These are phyloP conservation scores for Chaetodon trifasciatus DNA, from an alignment of 2,797 vertebrate species.

Conservation along the genomic window DNA sequence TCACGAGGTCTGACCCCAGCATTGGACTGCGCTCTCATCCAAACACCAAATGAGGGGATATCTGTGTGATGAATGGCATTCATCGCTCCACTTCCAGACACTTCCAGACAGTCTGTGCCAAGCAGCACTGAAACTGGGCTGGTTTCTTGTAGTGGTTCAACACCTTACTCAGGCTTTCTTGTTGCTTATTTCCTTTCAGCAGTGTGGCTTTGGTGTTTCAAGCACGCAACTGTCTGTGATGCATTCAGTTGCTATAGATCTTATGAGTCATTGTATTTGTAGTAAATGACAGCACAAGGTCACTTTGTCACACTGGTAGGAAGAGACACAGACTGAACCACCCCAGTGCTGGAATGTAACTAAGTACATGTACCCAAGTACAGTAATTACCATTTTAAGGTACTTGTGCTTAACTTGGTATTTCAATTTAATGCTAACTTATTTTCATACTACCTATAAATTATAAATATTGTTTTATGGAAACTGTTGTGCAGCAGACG, in stretches of 20 bases:
- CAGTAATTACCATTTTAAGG: not conserved
- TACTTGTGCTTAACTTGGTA: not conserved
- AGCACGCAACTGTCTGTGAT: not conserved
- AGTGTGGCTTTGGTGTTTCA: not conserved
- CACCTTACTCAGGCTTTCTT: not conserved
- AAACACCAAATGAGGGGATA: conserved; percentile 8
- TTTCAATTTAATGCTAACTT: not conserved
- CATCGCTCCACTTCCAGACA: not conserved
- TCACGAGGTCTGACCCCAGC: not conserved
- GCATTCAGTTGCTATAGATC: not conserved
- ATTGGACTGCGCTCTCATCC: not conserved
- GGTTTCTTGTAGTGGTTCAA: not conserved
- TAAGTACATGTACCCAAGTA: not conserved
- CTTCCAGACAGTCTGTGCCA: not conserved
- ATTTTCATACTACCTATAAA: no score
- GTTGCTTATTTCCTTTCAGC: not conserved
- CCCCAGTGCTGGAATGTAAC: not conserved
- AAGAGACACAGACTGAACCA: not conserved
- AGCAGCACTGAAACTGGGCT: not conserved
- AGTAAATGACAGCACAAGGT: not conserved
- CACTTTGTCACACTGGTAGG: not conserved
- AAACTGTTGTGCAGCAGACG: no score
- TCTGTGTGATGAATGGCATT: not conserved
- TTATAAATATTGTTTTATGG: no score
- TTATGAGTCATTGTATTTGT: not conserved